A percentile compares a stretch with the other conserved stretches of the same genome.
Conservation (phyloP, 1,140 invertebrate genomes). For the Pemphigus obesinymphae region DNA sequence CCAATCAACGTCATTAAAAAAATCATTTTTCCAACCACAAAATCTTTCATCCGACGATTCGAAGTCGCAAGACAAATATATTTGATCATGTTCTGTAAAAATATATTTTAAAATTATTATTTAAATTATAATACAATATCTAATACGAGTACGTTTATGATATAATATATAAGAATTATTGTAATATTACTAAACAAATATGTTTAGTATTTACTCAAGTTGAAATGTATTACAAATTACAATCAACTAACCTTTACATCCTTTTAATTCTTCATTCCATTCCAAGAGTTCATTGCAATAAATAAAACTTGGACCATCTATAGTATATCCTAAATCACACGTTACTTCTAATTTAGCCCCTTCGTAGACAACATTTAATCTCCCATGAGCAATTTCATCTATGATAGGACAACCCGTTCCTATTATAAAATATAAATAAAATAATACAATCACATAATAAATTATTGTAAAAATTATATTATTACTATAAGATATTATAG, state of each 20-base stretch:
- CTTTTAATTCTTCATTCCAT: neutral
- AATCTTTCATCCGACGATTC: slow-evolving; percentile 8
- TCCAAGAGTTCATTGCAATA: neutral
- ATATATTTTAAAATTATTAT: too few species aligned
- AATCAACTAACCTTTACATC: neutral
- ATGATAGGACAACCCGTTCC: too few species aligned
- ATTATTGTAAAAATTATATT: too few species aligned
- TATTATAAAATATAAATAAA: too few species aligned
- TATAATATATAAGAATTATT: too few species aligned
- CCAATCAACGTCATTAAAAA: slow-evolving; percentile 12
- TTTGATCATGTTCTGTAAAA: neutral
- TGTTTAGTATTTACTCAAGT: too few species aligned
- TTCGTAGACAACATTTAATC: neutral
- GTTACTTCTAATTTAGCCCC: neutral
- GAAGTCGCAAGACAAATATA: neutral
- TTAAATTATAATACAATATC: too few species aligned
- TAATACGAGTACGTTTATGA: too few species aligned
- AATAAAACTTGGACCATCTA: neutral
- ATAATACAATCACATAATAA: too few species aligned
- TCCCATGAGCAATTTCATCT: slow-evolving; percentile 42
- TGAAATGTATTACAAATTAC: too few species aligned
- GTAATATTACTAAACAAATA: too few species aligned
- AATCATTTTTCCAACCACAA: slow-evolving; percentile 28
- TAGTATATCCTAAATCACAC: neutral
- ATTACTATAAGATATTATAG: too few species aligned